These are phyloP conservation scores for Lottia gigantea DNA, from an alignment of 2,888 invertebrate species.

Conservation along the genomic window DNA sequence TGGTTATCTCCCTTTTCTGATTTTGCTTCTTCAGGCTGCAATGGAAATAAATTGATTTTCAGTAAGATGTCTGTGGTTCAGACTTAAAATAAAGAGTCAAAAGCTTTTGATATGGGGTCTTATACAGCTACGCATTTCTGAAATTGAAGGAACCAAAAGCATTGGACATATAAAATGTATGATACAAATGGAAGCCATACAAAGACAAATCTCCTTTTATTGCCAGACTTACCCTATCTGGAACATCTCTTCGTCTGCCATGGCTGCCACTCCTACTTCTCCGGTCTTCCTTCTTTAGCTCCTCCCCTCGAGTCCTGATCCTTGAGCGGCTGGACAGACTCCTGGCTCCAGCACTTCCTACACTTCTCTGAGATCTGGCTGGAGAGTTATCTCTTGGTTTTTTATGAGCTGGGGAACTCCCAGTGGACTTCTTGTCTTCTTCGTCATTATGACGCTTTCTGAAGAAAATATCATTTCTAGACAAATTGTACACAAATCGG, in stretches of 20 bases:
- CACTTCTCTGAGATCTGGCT: constrained; percentile 12
- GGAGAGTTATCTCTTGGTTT: constrained; percentile 26
- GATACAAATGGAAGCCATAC: too few relatives aligned
- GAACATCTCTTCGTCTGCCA: not conserved
- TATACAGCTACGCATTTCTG: too few relatives aligned
- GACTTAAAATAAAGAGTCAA: too few relatives aligned
- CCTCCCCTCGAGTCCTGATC: not conserved
- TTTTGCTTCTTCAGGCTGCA: not conserved
- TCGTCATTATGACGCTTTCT: constrained; percentile 13
- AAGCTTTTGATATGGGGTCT: too few relatives aligned
- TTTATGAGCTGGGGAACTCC: constrained; percentile 30
- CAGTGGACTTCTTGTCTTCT: constrained; percentile 8
- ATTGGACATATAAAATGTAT: too few relatives aligned
- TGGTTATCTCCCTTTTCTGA: constrained; percentile 25
- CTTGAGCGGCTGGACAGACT: constrained; percentile 30
- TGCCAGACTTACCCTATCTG: too few relatives aligned
- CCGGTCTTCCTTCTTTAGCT: constrained; percentile 15
- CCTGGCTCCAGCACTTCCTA: constrained; percentile 14
- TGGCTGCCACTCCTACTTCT: constrained; percentile 16
- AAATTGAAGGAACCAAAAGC: too few relatives aligned
- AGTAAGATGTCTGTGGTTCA: too few relatives aligned
- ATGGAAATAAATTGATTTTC: too few relatives aligned
- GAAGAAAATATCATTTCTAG: too few relatives aligned
- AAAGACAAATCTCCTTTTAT: too few relatives aligned
- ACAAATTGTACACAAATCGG: too few relatives aligned